Conservation (phyloP, 2,888 invertebrate species). For the Euzetes globulus region DNA sequence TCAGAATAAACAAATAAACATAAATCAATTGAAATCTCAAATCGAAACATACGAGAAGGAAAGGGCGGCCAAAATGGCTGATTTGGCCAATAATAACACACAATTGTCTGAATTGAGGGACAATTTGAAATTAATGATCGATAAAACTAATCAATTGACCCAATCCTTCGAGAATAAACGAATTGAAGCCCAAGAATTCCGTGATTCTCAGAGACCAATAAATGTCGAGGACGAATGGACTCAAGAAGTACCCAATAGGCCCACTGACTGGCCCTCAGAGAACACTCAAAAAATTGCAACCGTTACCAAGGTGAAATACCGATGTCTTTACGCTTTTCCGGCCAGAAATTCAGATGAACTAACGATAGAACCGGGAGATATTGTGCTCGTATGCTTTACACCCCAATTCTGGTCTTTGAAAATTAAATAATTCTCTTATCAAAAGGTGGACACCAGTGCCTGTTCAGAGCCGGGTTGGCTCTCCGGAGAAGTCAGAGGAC, state of each 20-base stretch:
- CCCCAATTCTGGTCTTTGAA: too few species aligned
- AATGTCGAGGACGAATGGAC: constrained; percentile 19
- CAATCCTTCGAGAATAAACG: constrained; percentile 12
- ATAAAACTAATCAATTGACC: background rate
- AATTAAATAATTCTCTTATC: background rate
- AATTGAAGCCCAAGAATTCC: constrained; percentile 29
- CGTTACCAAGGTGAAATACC: constrained; percentile 28
- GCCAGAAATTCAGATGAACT: constrained; percentile 88
- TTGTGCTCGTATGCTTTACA: constrained; percentile 61
- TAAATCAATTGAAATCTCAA: constrained; percentile 37
- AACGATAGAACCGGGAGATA: constrained; percentile 84
- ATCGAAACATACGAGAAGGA: constrained; percentile 45
- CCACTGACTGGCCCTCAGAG: constrained; percentile 28
- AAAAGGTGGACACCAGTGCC: constrained; percentile 28
- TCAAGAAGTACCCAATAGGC: constrained; percentile 19
- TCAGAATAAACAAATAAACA: constrained; percentile 35
- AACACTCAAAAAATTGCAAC: background rate
- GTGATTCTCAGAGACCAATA: constrained; percentile 3
- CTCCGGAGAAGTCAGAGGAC: constrained; percentile 80
- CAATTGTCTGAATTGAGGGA: constrained; percentile 54
- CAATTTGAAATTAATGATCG: constrained; percentile 30
- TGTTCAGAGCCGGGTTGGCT: constrained; percentile 96
- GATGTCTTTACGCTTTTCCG: constrained; percentile 86
- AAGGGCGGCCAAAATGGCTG: constrained; percentile 62
- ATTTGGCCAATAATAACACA: constrained; percentile 70